phyloP scores from a whole-genome alignment of 2,797 vertebrate species.

The Squalus acanthias region DNA sequence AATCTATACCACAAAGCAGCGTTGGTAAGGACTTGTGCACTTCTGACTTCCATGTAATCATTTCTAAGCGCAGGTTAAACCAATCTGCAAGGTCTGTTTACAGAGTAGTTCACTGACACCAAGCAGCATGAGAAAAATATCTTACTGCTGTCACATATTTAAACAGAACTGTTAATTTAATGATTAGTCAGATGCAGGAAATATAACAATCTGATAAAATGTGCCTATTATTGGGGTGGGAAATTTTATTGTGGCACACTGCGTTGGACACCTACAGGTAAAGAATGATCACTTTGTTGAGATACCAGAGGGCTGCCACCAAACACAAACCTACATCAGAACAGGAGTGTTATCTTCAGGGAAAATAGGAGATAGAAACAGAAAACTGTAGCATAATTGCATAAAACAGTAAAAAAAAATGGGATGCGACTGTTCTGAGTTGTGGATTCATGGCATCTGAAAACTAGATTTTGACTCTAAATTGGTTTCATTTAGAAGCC shows the following conservation, averaged over 20 bases:
- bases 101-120: not conserved
- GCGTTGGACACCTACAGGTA: not conserved
- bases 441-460: not conserved
- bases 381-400: not conserved
- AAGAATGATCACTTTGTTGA: not conserved
- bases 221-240: not conserved
- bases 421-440: not conserved
- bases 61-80: not conserved
- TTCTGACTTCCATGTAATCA: not conserved
- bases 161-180: not conserved
- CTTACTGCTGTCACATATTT: not conserved
- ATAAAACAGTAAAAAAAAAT: not conserved
- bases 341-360: not conserved
- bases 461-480: not conserved
- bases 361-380: not conserved
- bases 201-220: not conserved
- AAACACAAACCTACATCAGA: not conserved
- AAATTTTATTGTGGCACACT: not conserved
- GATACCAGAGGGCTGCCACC: not conserved
- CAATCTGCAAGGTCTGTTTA: slow-evolving; percentile 8
- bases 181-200: not conserved
- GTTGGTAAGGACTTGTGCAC: not conserved
- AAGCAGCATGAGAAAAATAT: not conserved
- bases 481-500: not conserved
- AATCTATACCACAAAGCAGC: not conserved